phyloP scores from a whole-genome alignment of 1,140 invertebrate genomes.

The Drosophila lacteicornis region DNA sequence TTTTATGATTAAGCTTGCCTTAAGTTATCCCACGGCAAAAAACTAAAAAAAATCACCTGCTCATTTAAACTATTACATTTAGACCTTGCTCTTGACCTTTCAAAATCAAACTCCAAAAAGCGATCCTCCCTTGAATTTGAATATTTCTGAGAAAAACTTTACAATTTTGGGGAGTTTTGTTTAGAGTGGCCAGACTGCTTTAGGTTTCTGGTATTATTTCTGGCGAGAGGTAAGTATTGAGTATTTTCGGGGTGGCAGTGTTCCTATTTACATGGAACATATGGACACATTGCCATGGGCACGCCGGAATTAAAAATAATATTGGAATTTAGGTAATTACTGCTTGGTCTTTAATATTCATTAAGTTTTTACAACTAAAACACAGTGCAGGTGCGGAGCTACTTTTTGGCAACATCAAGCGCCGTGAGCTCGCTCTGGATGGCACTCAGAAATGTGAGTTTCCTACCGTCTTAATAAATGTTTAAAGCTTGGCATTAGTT shows the following conservation, averaged over 20 bases:
- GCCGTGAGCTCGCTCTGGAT: slow-evolving; percentile 88
- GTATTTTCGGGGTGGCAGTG: not conserved
- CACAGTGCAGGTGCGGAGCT: slow-evolving; percentile 94
- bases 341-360: not conserved
- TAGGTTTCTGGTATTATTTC: not conserved
- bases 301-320: slow-evolving; percentile 64
- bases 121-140: not conserved
- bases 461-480: slow-evolving; percentile 6
- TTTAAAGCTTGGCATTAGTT: slow-evolving; percentile 16
- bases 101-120: not conserved
- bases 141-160: not conserved
- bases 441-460: slow-evolving; percentile 85
- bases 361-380: not conserved
- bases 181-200: not conserved
- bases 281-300: slow-evolving; percentile 20
- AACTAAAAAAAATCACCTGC: no score
- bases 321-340: slow-evolving; percentile 73
- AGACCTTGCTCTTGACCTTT: not conserved
- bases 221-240: no score
- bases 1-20: not conserved
- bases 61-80: not conserved
- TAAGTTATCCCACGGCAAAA: not conserved
- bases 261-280: slow-evolving; percentile 28
- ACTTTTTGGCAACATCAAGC: slow-evolving; percentile 93
- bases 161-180: not conserved